These are phyloP conservation scores for Drosophila repleta DNA, from an alignment of 1,140 invertebrate genomes.

Conservation along the genomic window DNA sequence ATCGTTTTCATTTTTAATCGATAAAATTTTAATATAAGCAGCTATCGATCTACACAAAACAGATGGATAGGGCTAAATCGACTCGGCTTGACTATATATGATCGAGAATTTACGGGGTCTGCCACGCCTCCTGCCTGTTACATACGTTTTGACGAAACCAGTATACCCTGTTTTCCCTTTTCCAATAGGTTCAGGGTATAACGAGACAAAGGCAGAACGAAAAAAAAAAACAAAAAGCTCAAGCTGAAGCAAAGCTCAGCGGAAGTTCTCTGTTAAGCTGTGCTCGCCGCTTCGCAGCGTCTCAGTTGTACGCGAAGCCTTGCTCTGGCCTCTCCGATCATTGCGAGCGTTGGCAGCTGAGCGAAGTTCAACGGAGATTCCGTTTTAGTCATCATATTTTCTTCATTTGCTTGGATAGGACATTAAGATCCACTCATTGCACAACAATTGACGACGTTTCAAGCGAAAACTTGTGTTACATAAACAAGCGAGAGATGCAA, in stretches of 20 bases:
- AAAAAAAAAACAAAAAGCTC: constrained; percentile 29
- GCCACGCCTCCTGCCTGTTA: too few relatives aligned
- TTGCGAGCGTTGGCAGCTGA: constrained; percentile 1
- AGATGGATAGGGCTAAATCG: too few relatives aligned
- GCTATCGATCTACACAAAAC: too few relatives aligned
- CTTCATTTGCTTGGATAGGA: constrained; percentile 53
- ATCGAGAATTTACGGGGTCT: too few relatives aligned
- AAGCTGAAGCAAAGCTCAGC: constrained; percentile 54
- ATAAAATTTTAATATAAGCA: too few relatives aligned
- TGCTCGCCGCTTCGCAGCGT: constrained; percentile 1
- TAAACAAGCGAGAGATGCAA: constrained; percentile 35
- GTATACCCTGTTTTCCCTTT: too few relatives aligned
- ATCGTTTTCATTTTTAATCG: too few relatives aligned
- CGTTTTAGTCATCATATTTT: constrained; percentile 42
- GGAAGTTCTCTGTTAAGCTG: constrained; percentile 26
- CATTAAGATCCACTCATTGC: constrained; percentile 34
- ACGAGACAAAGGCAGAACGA: neutral
- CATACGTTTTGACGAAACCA: too few relatives aligned
- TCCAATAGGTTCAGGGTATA: too few relatives aligned
- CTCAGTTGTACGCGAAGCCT: constrained; percentile 56
- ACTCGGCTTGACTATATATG: too few relatives aligned
- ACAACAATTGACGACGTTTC: constrained; percentile 55
- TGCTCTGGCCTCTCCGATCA: constrained; percentile 35
- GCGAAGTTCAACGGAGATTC: constrained; percentile 37
- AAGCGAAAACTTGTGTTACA: constrained; percentile 6